Base-by-base conservation (phyloP, 2,797 vertebrate species). In the Somateria mollissima region DNA sequence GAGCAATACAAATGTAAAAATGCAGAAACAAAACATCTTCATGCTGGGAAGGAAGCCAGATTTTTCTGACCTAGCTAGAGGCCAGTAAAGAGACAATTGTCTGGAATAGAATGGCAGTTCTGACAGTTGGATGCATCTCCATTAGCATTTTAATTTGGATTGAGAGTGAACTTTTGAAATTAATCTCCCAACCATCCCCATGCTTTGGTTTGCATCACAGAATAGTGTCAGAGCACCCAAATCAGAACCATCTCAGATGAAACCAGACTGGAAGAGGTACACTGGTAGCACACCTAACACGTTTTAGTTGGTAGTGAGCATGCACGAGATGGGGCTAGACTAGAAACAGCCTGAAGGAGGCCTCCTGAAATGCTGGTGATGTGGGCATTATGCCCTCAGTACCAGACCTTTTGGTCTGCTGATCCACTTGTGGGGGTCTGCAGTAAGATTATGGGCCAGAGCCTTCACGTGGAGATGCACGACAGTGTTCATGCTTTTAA, bases 401-500 rank as follows among this genome's bases (percentile, higher is more conserved):
- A n/a, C 4, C 27, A 21, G 43, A 47, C 20, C 5, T 53, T 93
- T 73, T 66, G 71, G 4, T 76, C 32, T 78, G 28, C 25, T 37
- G 57, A 10, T 43, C 37, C 11, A 1, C 17, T 39, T 14, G 41
- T 43, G 41, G 5, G 1, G 14, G 3, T 47, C 51, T 24, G 3
- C 0, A 0, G 5, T 18, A 61, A 39, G 17, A 10, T 54, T 80
- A 0, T 8, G 56, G 36, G 34, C 22, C 18, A 18, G 53, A 70
- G 25, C 19, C 45, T 75, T 65, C 54, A 20, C 3, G 0, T 36
- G 30, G 27, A 76, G 14, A 13, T 49, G 22, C 0, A 7, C n/a
- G 45, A 36, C 37, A 60, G 13, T 28, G 14, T 32, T 49, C 9
- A 1, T 41, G 27, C 24, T 83, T 91, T 81, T 27, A 1, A n/a